These are phyloP conservation scores for Pogoniulus pusillus DNA, from an alignment of 2,797 vertebrate species.

Conservation along the genomic window DNA sequence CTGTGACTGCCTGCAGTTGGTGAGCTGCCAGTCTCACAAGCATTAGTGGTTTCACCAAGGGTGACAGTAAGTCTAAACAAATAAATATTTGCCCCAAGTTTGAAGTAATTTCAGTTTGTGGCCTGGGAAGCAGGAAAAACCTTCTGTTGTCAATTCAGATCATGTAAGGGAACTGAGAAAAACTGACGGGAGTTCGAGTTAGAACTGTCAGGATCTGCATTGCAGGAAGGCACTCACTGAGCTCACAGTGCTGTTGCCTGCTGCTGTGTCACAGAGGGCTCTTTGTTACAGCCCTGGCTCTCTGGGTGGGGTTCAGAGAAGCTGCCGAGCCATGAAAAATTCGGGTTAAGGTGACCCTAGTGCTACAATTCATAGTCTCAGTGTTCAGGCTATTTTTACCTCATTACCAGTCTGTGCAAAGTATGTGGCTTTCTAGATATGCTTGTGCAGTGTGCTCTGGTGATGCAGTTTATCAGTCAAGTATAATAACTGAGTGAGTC, in stretches of 20 bases:
- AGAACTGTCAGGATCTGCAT: accelerated
- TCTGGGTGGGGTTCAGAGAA: not conserved
- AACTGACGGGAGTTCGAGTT: not conserved
- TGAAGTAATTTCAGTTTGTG: not conserved
- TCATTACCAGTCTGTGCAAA: accelerated
- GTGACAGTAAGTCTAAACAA: not conserved
- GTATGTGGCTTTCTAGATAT: not conserved
- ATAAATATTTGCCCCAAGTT: not conserved
- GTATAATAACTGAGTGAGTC: not conserved
- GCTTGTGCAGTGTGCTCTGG: not conserved
- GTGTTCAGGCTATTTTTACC: not conserved
- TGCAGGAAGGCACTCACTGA: not conserved
- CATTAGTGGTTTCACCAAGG: not conserved
- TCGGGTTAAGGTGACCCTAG: not conserved
- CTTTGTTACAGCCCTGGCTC: not conserved
- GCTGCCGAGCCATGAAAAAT: not conserved
- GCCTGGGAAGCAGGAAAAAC: not conserved
- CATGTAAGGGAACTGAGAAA: not conserved
- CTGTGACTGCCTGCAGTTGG: not conserved
- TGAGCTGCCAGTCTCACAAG: not conserved
- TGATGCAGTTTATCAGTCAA: not conserved
- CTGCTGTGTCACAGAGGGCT: not conserved
- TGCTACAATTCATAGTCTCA: not conserved
- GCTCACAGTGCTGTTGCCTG: not conserved
- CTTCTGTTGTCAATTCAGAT: not conserved